A percentile compares a stretch with the other conserved stretches of the same genome.
phyloP scores from a whole-genome alignment of 35 echinoderm and acorn worm species.

The Acanthaster planci region DNA sequence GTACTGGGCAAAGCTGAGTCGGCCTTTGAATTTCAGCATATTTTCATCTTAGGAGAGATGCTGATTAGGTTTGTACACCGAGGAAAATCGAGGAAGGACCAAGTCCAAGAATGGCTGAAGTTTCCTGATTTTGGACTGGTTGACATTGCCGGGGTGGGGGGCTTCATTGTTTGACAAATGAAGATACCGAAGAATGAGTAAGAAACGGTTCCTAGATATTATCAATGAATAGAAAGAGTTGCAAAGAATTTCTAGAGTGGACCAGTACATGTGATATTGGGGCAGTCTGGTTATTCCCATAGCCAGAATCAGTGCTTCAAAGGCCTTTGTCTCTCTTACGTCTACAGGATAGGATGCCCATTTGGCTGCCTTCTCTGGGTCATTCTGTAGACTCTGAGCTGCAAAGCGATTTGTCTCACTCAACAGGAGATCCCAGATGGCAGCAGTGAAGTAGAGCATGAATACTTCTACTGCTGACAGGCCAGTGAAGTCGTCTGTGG shows the following conservation, averaged over 20 bases:
- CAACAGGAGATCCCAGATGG: not conserved
- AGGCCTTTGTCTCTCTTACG: no score
- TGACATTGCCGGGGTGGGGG: not conserved
- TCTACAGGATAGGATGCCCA: no score
- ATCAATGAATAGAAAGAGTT: conserved; percentile 8
- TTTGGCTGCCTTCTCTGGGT: no score
- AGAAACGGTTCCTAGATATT: not conserved
- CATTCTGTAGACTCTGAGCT: no score
- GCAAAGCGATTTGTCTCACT: no score
- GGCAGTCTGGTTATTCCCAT: no score
- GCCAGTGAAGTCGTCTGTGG: no score
- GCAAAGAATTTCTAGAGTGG: not conserved
- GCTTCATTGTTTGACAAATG: conserved; percentile 15
- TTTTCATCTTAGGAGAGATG: not conserved
- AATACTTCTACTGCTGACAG: no score
- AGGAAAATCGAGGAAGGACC: not conserved
- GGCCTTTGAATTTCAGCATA: conserved; percentile 2
- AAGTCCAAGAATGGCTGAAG: not conserved
- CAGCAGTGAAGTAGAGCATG: not conserved
- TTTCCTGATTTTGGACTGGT: not conserved
- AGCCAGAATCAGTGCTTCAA: no score
- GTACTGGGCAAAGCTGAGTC: conserved; percentile 2
- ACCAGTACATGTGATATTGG: no score
- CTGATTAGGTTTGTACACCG: not conserved
- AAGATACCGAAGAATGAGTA: not conserved